A percentile compares a stretch with the other conserved stretches of the same genome.
Conservation (phyloP, 2,888 invertebrate species). For the Caenorhabditis sp. region DNA sequence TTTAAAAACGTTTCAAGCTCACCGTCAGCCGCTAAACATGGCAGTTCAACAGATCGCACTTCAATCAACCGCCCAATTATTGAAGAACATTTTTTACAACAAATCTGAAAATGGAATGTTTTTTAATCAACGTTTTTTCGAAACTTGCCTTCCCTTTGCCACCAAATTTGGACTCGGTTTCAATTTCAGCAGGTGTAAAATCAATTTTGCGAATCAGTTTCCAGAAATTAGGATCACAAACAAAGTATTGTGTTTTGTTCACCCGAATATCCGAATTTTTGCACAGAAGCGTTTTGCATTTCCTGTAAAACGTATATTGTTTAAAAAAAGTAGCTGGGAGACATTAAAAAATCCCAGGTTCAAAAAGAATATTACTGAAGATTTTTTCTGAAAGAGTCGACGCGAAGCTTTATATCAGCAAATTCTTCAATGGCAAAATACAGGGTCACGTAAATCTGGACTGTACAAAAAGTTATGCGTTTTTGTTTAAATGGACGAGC, state of each 20-base stretch:
- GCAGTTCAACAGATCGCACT: conserved; percentile 5
- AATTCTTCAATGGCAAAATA: too few relatives aligned
- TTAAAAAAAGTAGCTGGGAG: too few relatives aligned
- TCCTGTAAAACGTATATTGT: too few relatives aligned
- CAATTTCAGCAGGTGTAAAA: background rate
- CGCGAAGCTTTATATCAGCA: too few relatives aligned
- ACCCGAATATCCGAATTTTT: conserved; percentile 17
- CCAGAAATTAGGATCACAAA: conserved; percentile 36
- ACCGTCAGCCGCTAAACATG: conserved; percentile 25
- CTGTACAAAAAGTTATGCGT: too few relatives aligned
- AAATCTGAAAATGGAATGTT: background rate
- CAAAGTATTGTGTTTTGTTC: conserved; percentile 27
- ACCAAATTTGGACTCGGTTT: background rate
- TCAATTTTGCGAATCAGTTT: conserved; percentile 5
- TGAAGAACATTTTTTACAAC: conserved; percentile 11
- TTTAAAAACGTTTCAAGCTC: background rate
- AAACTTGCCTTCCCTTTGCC: conserved; percentile 16
- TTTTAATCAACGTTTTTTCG: background rate
- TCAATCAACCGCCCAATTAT: conserved; percentile 21
- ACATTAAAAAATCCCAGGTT: too few relatives aligned
- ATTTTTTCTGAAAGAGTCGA: background rate
- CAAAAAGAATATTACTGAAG: background rate
- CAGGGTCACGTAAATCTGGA: too few relatives aligned
- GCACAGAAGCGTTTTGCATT: conserved; percentile 29
- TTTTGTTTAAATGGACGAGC: too few relatives aligned